phyloP scores from a whole-genome alignment of 2,113 vertebrate genomes.

The Thalassarche chlororhynchos region DNA sequence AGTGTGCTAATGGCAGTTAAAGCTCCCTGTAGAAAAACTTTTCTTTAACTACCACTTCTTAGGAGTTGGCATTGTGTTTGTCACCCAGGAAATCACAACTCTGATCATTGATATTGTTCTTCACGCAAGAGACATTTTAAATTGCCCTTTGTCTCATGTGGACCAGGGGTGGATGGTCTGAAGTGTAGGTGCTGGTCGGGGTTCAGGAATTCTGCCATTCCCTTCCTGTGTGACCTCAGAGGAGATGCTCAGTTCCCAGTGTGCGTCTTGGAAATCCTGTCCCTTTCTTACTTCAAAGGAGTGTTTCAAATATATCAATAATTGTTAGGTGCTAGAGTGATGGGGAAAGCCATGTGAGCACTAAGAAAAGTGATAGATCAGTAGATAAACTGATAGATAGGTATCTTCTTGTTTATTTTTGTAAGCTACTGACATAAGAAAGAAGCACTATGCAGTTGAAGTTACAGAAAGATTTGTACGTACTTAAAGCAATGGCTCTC shows the following conservation, averaged over 20 bases:
- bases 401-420: slow-evolving; percentile 40
- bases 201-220: background rate
- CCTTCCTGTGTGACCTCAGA: background rate
- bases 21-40: background rate
- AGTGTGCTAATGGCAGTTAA: background rate
- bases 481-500: slow-evolving; percentile 71
- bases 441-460: slow-evolving; percentile 48
- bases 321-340: background rate
- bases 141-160: background rate
- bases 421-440: slow-evolving; percentile 38
- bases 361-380: background rate
- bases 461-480: slow-evolving; percentile 44
- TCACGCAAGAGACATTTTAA: background rate
- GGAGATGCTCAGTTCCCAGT: background rate
- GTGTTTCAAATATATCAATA: background rate
- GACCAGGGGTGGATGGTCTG: background rate
- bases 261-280: background rate
- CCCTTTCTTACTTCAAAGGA: background rate
- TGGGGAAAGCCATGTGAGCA: background rate
- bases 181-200: background rate
- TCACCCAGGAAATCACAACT: background rate
- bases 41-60: background rate
- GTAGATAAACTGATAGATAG: background rate
- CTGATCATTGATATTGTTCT: background rate
- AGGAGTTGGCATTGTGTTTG: background rate